Evolutionary conservation across 2,797 vertebrate species (phyloP), one percentile per base, ranked within the genome.

Genomic region (Hoplostethus mediterraneus): DNA sequence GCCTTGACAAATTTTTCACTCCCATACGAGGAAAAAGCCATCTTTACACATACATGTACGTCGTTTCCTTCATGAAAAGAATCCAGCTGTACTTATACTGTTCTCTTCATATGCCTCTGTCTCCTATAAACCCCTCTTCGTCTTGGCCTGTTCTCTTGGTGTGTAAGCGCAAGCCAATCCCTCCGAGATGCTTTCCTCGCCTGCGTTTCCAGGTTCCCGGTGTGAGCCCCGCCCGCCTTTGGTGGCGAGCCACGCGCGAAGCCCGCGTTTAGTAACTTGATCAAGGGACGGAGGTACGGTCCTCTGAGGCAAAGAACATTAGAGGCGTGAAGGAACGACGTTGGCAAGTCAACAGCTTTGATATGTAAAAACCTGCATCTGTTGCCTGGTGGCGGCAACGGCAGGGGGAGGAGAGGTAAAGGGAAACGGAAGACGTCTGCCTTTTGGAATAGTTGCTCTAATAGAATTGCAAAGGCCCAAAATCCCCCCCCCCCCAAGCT

Each of bases 281-380:
- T 93, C 89, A 91, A 92, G 92, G 88, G 80, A 79, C 87, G 21
- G 86, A 93, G 91, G 91, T 90, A 83, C 85, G 63, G 90, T 21
- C 87, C 87, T 92, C 91, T 91, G 91, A 90, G 92, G 92, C 85
- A 92, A 92, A 92, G 90, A 92, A 90, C 89, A 91, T 94, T 94
- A 93, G 90, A 90, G 83, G 85, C 90, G 78, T 91, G 88, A 91
- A 92, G 87, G 87, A 91, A 86, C 74, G 86, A 90, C 89, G 89
- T 83, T 85, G 81, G 87, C 87, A 74, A 92, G 91, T 91, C 88
- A 87, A 90, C 89, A 88, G 89, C 93, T 95, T 93, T 94, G 93
- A 94, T 93, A 91, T 93, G 88, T 92, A 87, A 92, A 92, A 90
- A 88, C 82, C 87, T 87, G 87, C 91, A 93, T 93, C 89, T 88